These are phyloP conservation scores for Galerucella pusilla DNA, from an alignment of 2,888 invertebrate genomes.

Conservation along the genomic window DNA sequence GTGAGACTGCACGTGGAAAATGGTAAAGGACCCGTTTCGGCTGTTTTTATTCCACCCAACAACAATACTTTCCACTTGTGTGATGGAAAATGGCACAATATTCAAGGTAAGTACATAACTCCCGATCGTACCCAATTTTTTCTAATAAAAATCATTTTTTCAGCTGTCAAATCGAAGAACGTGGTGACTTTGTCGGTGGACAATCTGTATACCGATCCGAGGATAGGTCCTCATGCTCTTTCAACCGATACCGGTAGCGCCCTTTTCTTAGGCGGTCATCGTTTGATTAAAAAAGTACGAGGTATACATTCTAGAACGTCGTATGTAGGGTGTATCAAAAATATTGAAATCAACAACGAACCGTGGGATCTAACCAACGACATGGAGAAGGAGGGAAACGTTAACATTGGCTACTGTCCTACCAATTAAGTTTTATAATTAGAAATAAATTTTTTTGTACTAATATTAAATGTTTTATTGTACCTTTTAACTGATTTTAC, in stretches of 20 bases:
- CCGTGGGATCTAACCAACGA: constrained; percentile 66
- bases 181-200: constrained; percentile 90
- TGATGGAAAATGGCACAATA: constrained; percentile 95
- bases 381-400: constrained; percentile 75
- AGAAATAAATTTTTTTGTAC: constrained; percentile 11
- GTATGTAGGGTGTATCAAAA: constrained; percentile 84
- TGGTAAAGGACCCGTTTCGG: constrained; percentile 82
- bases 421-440: constrained; percentile 67
- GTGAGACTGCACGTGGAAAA: constrained; percentile 87
- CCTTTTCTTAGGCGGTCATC: constrained; percentile 92
- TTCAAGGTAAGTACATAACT: constrained; percentile 70
- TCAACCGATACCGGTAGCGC: constrained; percentile 86
- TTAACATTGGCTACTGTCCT: constrained; percentile 84
- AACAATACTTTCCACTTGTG: constrained; percentile 76
- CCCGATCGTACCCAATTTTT: no score
- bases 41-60: constrained; percentile 75
- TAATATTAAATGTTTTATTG: constrained; percentile 9
- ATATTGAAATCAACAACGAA: constrained; percentile 73
- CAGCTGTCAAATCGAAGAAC: constrained; percentile 90
- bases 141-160: constrained; percentile 43
- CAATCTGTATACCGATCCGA: constrained; percentile 78
- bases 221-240: constrained; percentile 73
- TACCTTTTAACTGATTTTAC: constrained; percentile 3
- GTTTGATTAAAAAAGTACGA: constrained; percentile 66
- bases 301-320: constrained; percentile 79